phyloP scores from a whole-genome alignment of 1,140 invertebrate species.

The Ditylenchus dipsaci region DNA sequence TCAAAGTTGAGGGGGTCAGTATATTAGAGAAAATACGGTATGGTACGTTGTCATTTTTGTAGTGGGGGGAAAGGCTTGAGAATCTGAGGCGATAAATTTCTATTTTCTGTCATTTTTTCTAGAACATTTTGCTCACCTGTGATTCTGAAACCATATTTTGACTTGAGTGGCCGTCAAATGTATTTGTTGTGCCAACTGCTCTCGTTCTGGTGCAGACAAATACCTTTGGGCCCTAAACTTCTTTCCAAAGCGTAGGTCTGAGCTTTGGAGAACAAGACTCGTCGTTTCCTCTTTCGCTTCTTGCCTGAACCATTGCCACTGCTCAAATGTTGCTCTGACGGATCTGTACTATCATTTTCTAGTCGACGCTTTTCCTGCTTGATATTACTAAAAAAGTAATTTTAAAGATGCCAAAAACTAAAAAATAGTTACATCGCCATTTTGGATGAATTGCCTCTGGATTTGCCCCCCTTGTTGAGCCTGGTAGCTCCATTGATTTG shows the following conservation, averaged over 20 bases:
- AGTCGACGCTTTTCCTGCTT: not conserved
- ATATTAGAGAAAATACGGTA: too few relatives aligned
- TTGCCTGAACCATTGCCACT: slow-evolving; percentile 9
- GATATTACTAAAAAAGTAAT: not conserved
- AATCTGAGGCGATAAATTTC: too few relatives aligned
- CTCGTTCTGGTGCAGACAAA: slow-evolving; percentile 86
- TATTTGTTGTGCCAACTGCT: slow-evolving; percentile 87
- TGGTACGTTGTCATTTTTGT: too few relatives aligned
- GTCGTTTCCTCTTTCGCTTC: slow-evolving; percentile 70
- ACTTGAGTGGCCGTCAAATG: slow-evolving; percentile 87
- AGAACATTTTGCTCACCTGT: slow-evolving; percentile 1
- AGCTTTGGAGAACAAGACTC: slow-evolving; percentile 92
- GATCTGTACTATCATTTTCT: not conserved
- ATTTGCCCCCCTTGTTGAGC: not conserved
- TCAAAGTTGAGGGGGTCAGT: too few relatives aligned
- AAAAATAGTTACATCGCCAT: not conserved
- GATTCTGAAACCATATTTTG: slow-evolving; percentile 54
- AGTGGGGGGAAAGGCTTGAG: too few relatives aligned
- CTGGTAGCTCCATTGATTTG: not conserved
- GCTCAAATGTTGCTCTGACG: not conserved
- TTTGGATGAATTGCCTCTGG: not conserved
- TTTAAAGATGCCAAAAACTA: not conserved
- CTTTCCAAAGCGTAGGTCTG: slow-evolving; percentile 92
- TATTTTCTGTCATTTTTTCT: not conserved
- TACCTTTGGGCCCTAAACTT: slow-evolving; percentile 90